A percentile compares a stretch with the other conserved stretches of the same genome.
phyloP scores from a whole-genome alignment of 2,113 vertebrate species.

The Prionailurus bengalensis region DNA sequence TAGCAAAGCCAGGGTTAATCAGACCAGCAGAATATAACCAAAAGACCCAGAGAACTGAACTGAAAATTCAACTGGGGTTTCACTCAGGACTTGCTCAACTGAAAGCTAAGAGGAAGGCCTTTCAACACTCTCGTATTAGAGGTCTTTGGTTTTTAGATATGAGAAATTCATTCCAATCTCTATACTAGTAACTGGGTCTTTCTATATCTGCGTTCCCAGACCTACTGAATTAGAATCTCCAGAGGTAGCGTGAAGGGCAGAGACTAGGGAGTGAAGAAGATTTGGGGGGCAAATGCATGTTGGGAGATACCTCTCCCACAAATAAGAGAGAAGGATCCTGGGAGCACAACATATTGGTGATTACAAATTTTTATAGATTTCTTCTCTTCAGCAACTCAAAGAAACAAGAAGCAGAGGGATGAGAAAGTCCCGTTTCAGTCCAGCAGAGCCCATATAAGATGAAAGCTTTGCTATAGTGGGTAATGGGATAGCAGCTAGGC shows the following conservation, averaged over 20 bases:
- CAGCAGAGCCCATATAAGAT: no score
- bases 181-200: not conserved
- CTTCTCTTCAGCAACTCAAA: not conserved
- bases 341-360: not conserved
- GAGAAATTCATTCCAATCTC: not conserved
- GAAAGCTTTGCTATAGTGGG: not conserved
- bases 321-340: not conserved
- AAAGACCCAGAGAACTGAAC: not conserved
- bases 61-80: not conserved
- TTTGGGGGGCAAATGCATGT: not conserved
- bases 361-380: not conserved
- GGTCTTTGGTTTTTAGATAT: not conserved
- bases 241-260: not conserved
- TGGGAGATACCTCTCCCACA: not conserved
- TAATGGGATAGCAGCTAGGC: not conserved
- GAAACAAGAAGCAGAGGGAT: not conserved
- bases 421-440: not conserved
- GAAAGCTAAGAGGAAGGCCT: not conserved
- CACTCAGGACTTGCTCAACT: not conserved
- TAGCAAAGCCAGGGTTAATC: not conserved
- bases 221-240: not conserved
- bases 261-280: not conserved
- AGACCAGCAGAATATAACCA: not conserved
- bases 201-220: not conserved
- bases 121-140: not conserved